Evolutionary conservation across 2,888 invertebrate genomes (phyloP), one percentile per base, ranked within the genome.

Genomic region (Belgica antarctica): DNA sequence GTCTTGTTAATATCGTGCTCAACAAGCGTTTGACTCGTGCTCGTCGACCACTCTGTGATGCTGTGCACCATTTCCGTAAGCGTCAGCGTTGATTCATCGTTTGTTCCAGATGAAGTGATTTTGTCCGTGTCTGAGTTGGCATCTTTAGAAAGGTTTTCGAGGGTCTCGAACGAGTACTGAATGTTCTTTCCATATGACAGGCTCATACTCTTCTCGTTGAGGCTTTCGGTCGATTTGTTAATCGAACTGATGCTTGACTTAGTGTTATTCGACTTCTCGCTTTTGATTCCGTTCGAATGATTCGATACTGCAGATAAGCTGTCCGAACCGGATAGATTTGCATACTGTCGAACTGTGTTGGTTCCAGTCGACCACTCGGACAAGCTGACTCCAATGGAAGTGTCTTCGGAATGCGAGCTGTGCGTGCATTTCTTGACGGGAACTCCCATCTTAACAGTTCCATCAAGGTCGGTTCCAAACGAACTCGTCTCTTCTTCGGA

Each of bases 341-440:
- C 89, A 75, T 89, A 92, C 76, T 91, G 89, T 1, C 89, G 86
- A 1, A 92, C 92, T 0, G 92, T 92, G 73, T 90, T 92, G 0
- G 91, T 92, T 66, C 91, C 92, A 36, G 91, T 92, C 28, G 0
- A 92, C 91, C 92, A 92, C 76, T 93, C 92, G 1, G 92, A 92
- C 75, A 91, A 87, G 75, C 92, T 92, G 31, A 34, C 34, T 17
- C 92, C 92, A 77, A 92, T 88, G 0, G 92, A 92, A 0, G 92
- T 92, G 75, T 92, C 92, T 78, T 92, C 92, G 4, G 92, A 91
- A 79, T 91, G 90, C 0, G 90, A 89, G 74, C 90, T 89, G 73
- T 91, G 89, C 0, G 90, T 91, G 75, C 90, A 90, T 77, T 89
- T 91, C 75, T 89, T 89, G 72, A 87, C 89, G 74, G 89, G 89